Conservation (phyloP, 92 coral and sea anemone species). For the Micromussa lordhowensis region DNA sequence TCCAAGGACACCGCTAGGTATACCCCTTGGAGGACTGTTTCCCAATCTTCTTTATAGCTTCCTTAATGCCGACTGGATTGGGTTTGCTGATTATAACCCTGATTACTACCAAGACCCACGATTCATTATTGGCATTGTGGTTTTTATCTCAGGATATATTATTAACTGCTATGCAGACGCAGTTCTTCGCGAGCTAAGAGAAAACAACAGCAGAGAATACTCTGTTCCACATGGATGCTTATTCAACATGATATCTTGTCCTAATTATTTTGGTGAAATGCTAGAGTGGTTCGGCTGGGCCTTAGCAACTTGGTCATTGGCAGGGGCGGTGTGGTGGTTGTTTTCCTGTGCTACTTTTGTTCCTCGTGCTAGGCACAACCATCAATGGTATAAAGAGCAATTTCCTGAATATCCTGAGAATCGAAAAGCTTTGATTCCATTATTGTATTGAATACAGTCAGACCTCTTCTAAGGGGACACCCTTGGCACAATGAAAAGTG, state of each 20-base stretch:
- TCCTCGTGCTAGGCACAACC: constrained; percentile 70
- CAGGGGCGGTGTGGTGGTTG: constrained; percentile 66
- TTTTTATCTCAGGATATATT: constrained; percentile 64
- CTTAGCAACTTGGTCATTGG: constrained; percentile 66
- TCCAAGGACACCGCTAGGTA: constrained; percentile 64
- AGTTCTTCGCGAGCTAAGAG: constrained; percentile 48
- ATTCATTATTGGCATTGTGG: constrained; percentile 50
- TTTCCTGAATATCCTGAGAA: constrained; percentile 61
- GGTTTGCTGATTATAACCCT: constrained; percentile 42
- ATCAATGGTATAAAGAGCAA: constrained; percentile 54
- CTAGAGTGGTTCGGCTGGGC: constrained; percentile 78
- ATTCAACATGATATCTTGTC: constrained; percentile 56
- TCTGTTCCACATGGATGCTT: constrained; percentile 56
- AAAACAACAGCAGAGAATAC: constrained; percentile 32
- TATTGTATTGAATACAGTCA: constrained; percentile 34
- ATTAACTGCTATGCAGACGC: constrained; percentile 68
- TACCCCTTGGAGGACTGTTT: constrained; percentile 57
- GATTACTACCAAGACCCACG: constrained; percentile 68
- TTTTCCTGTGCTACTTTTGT: constrained; percentile 69
- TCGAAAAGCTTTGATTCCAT: constrained; percentile 66
- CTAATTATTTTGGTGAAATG: constrained; percentile 76
- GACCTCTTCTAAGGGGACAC: too few species aligned
- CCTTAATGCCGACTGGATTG: constrained; percentile 72
- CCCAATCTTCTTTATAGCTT: constrained; percentile 66
- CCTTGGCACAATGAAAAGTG: too few species aligned